phyloP scores from a whole-genome alignment of 2,888 invertebrate genomes.

The Acronicta alni region DNA sequence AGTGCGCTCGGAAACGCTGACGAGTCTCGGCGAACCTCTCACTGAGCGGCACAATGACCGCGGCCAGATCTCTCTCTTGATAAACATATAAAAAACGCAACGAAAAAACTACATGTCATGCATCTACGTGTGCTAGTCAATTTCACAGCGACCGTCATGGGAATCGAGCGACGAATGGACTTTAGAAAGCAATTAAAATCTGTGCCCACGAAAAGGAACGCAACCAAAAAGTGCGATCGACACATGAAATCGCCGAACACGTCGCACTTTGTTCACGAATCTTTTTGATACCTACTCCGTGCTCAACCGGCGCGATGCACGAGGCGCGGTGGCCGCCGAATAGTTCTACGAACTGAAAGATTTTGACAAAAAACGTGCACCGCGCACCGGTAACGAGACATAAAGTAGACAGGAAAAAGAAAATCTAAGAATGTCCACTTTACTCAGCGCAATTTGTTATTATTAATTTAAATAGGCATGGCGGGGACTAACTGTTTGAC shows the following conservation, averaged over 20 bases:
- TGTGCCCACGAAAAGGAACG: conserved; percentile 75
- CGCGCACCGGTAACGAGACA: conserved; percentile 51
- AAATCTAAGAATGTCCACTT: conserved; percentile 47
- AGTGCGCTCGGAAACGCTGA: conserved; percentile 69
- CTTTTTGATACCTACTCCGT: conserved; percentile 54
- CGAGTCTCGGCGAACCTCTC: conserved; percentile 67
- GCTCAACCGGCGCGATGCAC: conserved; percentile 54
- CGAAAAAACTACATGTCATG: conserved; percentile 89
- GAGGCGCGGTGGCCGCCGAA: conserved; percentile 58
- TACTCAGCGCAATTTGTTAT: conserved; percentile 45
- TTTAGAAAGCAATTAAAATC: conserved; percentile 88
- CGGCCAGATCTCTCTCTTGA: conserved; percentile 85
- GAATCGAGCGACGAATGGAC: conserved; percentile 86
- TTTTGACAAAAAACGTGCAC: conserved; percentile 68
- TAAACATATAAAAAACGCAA: conserved; percentile 82
- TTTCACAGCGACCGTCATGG: conserved; percentile 88
- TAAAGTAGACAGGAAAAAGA: conserved; percentile 56
- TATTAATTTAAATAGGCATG: conserved; percentile 48
- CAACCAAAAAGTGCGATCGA: conserved; percentile 79
- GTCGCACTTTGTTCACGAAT: conserved; percentile 68
- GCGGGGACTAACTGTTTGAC: conserved; percentile 42
- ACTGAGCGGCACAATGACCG: conserved; percentile 83
- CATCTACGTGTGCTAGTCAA: conserved; percentile 88
- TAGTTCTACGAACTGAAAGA: conserved; percentile 67
- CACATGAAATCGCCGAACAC: conserved; percentile 77